These are phyloP conservation scores for Rhincodon typus DNA, from an alignment of 2,797 vertebrate species.

Conservation along the genomic window DNA sequence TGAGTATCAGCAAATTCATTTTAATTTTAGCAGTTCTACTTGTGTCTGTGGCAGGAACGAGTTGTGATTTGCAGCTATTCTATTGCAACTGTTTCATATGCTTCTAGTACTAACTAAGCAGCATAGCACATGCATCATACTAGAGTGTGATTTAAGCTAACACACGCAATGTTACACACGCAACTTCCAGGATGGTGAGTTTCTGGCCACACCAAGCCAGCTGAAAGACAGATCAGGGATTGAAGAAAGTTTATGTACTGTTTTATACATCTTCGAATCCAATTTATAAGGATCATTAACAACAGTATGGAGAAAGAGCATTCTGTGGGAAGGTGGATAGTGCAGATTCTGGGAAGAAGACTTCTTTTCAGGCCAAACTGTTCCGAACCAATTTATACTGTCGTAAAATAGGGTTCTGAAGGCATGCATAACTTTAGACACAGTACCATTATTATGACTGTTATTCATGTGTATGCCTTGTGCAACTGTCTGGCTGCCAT, in stretches of 20 bases:
- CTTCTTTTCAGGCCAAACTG: not conserved
- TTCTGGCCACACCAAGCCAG: not conserved
- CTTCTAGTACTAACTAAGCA: not conserved
- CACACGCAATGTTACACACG: not conserved
- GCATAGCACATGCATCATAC: not conserved
- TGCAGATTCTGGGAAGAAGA: not conserved
- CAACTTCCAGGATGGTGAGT: not conserved
- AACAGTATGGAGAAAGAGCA: not conserved
- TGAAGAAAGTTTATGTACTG: not conserved
- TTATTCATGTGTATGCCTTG: not conserved
- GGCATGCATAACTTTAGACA: not conserved
- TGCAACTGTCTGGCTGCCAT: not conserved
- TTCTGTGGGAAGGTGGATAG: not conserved
- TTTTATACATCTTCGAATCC: not conserved
- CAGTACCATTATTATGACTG: not conserved
- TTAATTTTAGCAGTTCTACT: not conserved
- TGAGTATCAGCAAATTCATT: not conserved
- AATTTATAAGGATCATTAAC: not conserved
- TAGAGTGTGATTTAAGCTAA: not conserved
- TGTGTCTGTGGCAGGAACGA: not conserved
- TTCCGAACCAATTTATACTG: not conserved
- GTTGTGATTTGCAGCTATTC: constrained; percentile 11
- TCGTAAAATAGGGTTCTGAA: not conserved
- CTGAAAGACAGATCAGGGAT: not conserved
- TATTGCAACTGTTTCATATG: not conserved